phyloP scores from a whole-genome alignment of 2,113 vertebrate species.

The Tachuris rubrigastra region DNA sequence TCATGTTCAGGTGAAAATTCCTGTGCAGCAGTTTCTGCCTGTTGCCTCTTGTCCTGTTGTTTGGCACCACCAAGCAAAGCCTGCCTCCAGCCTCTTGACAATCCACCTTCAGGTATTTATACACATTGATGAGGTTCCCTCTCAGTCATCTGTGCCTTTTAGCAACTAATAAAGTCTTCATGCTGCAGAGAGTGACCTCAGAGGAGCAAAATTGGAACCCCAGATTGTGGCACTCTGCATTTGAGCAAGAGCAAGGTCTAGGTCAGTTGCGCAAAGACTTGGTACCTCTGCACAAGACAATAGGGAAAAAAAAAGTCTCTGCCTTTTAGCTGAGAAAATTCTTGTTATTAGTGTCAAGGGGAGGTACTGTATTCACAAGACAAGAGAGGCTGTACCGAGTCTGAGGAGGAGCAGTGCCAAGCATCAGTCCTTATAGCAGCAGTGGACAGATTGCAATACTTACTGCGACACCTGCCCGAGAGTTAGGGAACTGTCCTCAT shows the following conservation, averaged over 20 bases:
- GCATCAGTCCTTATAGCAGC: neutral
- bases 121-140: neutral
- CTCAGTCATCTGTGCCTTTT: neutral
- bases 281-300: neutral
- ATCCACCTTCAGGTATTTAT: neutral
- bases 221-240: neutral
- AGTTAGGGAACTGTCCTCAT: neutral
- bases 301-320: neutral
- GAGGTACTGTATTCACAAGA: neutral
- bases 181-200: neutral
- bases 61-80: neutral
- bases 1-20: neutral
- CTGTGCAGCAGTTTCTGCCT: neutral
- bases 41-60: neutral
- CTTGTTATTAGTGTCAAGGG: neutral
- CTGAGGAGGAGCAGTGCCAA: neutral
- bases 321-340: neutral
- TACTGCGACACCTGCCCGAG: constrained; percentile 24
- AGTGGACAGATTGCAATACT: neutral
- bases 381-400: neutral
- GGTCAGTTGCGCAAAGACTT: neutral
- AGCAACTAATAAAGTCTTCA: neutral
- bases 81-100: neutral
- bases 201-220: neutral
- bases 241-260: neutral